Base-by-base conservation (phyloP, 2,797 vertebrate genomes). In the Diglossa cyanea region DNA sequence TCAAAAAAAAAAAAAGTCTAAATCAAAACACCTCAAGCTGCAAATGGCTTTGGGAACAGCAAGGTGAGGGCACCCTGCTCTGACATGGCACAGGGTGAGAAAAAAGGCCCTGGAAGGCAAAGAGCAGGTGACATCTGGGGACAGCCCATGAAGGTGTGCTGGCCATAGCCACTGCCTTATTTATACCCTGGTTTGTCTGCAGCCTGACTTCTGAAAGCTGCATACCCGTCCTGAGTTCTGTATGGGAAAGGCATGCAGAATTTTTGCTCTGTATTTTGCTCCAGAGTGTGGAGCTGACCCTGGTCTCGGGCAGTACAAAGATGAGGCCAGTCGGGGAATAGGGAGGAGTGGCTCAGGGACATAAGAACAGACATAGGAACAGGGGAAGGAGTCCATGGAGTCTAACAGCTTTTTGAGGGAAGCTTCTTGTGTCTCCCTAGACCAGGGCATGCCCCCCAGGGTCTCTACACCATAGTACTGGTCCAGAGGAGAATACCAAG, bases 71-170 rank as follows among this genome's bases (percentile, higher is more conserved):
- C 40, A 31, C 1, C 0, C 5, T 50, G 44, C n/a, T 45, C 40
- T 73, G 68, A 42, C 17, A 23, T 0, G n/a, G 57, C 0, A 0
- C 45, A 26, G 4, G 1, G n/a, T 51, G 33, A 78, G n/a, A 33
- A 6, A 54, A 68, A 60, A 55, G 20, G 3, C 18, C 14, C 60
- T 25, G 82, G 18, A 70, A 93, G 44, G 58, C 61, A 73, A 67
- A 72, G 54, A 47, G n/a, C 39, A 33, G 24, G 30, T 47, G 7
- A 3, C 0, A 0, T 4, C 28, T 50, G 42, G 40, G 50, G 72
- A 31, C 25, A 57, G 61, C 40, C 42, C 28, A 7, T 0, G 0
- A 15, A 10, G 24, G 2, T 10, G 21, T n/a, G 16, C 25, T 61
- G 68, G 44, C 72, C 75, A 25, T 13, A 25, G 42, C 1, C 10